Base-by-base conservation (phyloP, 2,113 vertebrate species). In the Rhynchomys soricoides region DNA sequence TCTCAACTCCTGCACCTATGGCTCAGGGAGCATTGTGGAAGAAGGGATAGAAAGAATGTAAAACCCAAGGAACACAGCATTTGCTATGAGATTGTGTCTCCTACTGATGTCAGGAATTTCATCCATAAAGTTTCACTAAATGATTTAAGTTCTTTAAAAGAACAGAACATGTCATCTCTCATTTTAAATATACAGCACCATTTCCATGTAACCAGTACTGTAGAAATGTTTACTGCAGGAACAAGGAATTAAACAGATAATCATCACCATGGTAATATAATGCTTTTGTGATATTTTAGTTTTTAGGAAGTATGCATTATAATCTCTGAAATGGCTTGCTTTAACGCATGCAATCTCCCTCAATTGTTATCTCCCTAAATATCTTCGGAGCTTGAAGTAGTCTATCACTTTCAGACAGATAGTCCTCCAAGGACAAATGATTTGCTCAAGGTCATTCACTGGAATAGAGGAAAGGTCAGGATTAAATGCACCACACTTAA, bases 141-240 rank as follows among this genome's bases (percentile, higher is more conserved):
- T 29, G 55, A 26, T 34, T 86, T 37, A 86, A 96, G n/a, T 13
- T 75, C 78, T 83, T 74, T 89, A 9, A 64, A 94, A 21, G 17
- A 45, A 90, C 29, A 90, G 43, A 62, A 45, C 40, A 22, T 86
- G n/a, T 91, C 70, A 71, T 87, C 55, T 90, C 68, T 75, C 31
- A 86, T 87, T n/a, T 91, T 62, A 89, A 91, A 91, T 64, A 73
- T 29, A 1, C n/a, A 91, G 16, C 10, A 68, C 3, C 40, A 19
- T 59, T 52, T 71, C 68, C 26, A 50, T 15, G 62, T 34, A 79
- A 29, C 26, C n/a, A 43, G 37, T 13, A 93, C 83, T 91, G 34
- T 55, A n/a, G 70, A 52, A 93, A 74, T 93, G 40, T 86, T 93
- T 93, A 57, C 40, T 91, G 22, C 93, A 96, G 62, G 43, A 86